Percentiles rank a stretch among this genome's conserved stretches.
Evolutionary conservation across 2,113 vertebrate species (phyloP).

Genomic region (Hippocampus guttulatus): DNA sequence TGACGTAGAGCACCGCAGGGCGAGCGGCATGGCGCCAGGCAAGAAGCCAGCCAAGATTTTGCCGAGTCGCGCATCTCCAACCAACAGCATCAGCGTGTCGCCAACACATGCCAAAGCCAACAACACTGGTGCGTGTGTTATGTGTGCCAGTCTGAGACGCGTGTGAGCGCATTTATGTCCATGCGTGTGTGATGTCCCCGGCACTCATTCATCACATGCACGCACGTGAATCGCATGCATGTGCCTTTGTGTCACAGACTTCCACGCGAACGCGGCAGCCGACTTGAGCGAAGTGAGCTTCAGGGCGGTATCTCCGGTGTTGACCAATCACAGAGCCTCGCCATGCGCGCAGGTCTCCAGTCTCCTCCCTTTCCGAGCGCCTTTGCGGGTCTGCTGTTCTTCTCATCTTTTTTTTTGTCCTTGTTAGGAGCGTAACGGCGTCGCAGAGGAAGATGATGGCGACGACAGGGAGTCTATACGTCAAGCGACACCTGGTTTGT

Average conservation of each 20-base stretch:
- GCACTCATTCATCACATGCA: neutral
- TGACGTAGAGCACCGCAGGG: slow-evolving; percentile 54
- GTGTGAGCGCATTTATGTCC: too few relatives aligned
- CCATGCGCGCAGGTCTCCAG: slow-evolving; percentile 60
- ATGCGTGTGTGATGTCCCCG: neutral
- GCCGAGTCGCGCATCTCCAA: slow-evolving; percentile 17
- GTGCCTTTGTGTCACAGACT: slow-evolving; percentile 55
- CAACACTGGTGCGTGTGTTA: slow-evolving; percentile 70
- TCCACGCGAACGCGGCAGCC: slow-evolving; percentile 37
- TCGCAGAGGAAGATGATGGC: slow-evolving; percentile 56
- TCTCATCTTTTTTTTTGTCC: neutral
- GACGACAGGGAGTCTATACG: slow-evolving; percentile 73
- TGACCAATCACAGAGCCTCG: slow-evolving; percentile 45
- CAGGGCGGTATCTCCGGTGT: slow-evolving; percentile 54
- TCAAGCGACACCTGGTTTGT: slow-evolving; percentile 80
- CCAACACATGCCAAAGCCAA: slow-evolving; percentile 72
- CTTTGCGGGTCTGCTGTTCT: neutral
- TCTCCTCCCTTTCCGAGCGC: neutral
- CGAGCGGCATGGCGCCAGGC: slow-evolving; percentile 47
- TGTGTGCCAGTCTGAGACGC: too few relatives aligned
- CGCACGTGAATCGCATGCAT: too few relatives aligned
- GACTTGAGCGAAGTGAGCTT: slow-evolving; percentile 57
- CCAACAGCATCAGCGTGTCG: slow-evolving; percentile 35
- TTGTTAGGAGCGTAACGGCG: slow-evolving; percentile 70
- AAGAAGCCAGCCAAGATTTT: slow-evolving; percentile 60